Percentiles rank a stretch among this genome's conserved stretches.
Conservation (phyloP, 2,113 vertebrate genomes). For the Lepidothrix coronata region DNA sequence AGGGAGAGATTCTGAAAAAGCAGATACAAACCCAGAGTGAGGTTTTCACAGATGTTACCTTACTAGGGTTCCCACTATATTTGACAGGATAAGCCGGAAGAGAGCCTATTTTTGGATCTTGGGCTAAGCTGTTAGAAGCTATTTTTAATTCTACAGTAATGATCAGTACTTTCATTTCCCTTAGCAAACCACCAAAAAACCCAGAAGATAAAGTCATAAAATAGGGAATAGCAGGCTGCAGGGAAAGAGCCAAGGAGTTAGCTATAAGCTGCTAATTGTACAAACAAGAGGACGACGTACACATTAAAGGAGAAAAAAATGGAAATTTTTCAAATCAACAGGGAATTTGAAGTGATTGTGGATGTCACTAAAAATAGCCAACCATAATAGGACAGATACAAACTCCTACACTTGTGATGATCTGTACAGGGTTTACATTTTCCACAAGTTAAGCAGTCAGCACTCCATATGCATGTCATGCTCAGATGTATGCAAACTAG, state of each 20-base stretch:
- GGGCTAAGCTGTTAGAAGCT: slow-evolving; percentile 61
- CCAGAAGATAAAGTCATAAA: slow-evolving; percentile 40
- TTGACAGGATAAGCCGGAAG: slow-evolving; percentile 65
- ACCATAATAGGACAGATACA: background rate
- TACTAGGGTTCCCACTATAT: slow-evolving; percentile 64
- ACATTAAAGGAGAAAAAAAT: background rate
- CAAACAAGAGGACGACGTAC: background rate
- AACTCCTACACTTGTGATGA: slow-evolving; percentile 52
- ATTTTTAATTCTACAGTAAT: slow-evolving; percentile 69
- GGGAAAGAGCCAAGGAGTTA: background rate
- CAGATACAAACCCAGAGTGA: slow-evolving; percentile 20
- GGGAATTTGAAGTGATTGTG: slow-evolving; percentile 12
- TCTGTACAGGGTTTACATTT: slow-evolving; percentile 28
- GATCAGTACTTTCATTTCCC: slow-evolving; percentile 68
- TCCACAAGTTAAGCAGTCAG: slow-evolving; percentile 49
- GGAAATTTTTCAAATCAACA: background rate
- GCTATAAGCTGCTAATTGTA: background rate
- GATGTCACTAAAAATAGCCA: slow-evolving; percentile 24
- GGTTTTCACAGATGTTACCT: slow-evolving; percentile 67
- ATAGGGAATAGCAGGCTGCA: slow-evolving; percentile 21
- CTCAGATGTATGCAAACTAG: slow-evolving; percentile 27
- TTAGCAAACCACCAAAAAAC: slow-evolving; percentile 45
- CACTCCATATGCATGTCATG: slow-evolving; percentile 30
- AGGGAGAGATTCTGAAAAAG: slow-evolving; percentile 23
- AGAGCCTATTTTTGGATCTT: slow-evolving; percentile 59